Evolutionary conservation across 2,888 invertebrate genomes (phyloP).

Genomic region (Drosophila barbarae): DNA sequence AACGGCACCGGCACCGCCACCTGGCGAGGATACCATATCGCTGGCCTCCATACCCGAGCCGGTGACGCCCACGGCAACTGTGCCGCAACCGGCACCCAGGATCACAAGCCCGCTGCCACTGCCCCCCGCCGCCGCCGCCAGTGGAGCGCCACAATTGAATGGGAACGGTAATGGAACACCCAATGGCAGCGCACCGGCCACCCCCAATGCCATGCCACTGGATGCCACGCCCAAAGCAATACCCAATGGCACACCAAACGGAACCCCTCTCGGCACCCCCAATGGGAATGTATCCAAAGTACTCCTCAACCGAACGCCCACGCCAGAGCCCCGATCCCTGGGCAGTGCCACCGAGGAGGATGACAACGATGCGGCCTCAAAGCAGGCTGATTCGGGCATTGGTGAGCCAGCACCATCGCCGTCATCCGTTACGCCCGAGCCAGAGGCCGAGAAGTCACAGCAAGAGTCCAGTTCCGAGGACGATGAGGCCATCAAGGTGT

Average conservation of each 20-base stretch:
- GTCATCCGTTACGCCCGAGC: conserved; percentile 66
- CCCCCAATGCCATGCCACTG: conserved; percentile 24
- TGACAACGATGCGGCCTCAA: conserved; percentile 73
- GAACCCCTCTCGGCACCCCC: neutral
- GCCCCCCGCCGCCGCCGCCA: conserved; percentile 12
- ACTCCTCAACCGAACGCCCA: conserved; percentile 76
- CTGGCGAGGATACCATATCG: conserved; percentile 59
- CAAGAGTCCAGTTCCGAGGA: conserved; percentile 79
- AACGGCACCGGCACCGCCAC: conserved; percentile 76
- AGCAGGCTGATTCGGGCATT: conserved; percentile 77
- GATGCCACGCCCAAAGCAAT: neutral
- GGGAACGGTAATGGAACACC: conserved; percentile 1
- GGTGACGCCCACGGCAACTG: conserved; percentile 35
- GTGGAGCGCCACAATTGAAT: conserved; percentile 20
- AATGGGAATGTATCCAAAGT: conserved; percentile 75
- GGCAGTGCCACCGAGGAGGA: conserved; percentile 58
- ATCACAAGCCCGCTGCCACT: conserved; percentile 55
- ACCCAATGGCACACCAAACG: conserved; percentile 26
- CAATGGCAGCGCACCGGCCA: neutral
- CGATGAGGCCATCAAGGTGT: conserved; percentile 78
- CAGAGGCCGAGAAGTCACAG: conserved; percentile 28
- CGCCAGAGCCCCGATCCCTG: conserved; percentile 71
- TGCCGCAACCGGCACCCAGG: conserved; percentile 67
- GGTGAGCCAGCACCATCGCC: conserved; percentile 75
- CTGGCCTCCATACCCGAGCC: conserved; percentile 56